A percentile compares a stretch with the other conserved stretches of the same genome.
Conservation (phyloP, 2,797 vertebrate genomes). For the Kryptolebias ocellatus region DNA sequence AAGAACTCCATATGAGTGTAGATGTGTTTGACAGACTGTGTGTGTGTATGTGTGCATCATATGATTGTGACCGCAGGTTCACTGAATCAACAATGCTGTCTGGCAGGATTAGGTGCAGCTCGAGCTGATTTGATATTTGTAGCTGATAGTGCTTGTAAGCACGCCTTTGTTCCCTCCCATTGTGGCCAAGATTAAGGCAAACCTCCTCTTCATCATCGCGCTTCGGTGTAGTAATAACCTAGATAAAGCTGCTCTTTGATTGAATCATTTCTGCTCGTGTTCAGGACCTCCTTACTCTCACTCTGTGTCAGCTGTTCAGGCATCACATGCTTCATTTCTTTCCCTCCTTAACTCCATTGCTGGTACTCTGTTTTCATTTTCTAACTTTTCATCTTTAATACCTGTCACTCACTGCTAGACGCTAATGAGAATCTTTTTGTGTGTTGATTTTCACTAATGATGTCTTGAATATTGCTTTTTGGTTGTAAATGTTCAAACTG, state of each 20-base stretch:
- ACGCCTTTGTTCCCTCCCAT: slow-evolving; percentile 84
- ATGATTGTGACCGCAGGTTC: slow-evolving; percentile 79
- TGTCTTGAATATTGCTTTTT: slow-evolving; percentile 47
- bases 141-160: slow-evolving; percentile 86
- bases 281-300: slow-evolving; percentile 57
- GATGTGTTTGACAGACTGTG: slow-evolving; percentile 1
- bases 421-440: slow-evolving; percentile 72
- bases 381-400: slow-evolving; percentile 69
- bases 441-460: slow-evolving; percentile 52
- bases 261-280: slow-evolving; percentile 80
- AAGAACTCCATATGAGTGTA: slow-evolving; percentile 7
- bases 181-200: slow-evolving; percentile 85
- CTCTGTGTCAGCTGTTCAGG: slow-evolving; percentile 62
- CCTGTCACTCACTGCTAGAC: slow-evolving; percentile 74
- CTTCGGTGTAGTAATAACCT: slow-evolving; percentile 84
- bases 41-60: slow-evolving; percentile 43
- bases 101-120: slow-evolving; percentile 83
- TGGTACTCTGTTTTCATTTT: slow-evolving; percentile 38
- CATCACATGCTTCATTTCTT: slow-evolving; percentile 45
- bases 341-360: slow-evolving; percentile 30
- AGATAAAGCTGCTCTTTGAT: slow-evolving; percentile 87
- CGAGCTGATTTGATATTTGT: slow-evolving; percentile 88
- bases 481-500: slow-evolving; percentile 42
- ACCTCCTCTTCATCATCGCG: slow-evolving; percentile 86
- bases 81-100: slow-evolving; percentile 80